Evolutionary conservation across 2,113 vertebrate genomes (phyloP).

Genomic region (Tichodroma muraria): DNA sequence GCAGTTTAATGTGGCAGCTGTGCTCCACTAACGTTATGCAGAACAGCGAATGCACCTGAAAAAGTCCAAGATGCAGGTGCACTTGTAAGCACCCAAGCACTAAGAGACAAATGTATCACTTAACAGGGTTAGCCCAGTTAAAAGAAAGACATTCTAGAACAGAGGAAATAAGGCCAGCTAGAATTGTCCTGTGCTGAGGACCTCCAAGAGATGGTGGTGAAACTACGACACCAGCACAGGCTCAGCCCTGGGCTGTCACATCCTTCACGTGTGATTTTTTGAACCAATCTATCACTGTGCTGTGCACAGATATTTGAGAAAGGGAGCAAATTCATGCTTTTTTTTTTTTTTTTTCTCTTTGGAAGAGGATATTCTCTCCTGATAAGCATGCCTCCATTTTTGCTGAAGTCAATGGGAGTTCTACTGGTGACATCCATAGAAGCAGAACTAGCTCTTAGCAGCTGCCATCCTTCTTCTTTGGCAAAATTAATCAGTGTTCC

Average conservation of each 20-base stretch:
- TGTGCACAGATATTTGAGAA: not conserved
- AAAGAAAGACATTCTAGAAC: not conserved
- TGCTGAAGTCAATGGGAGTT: not conserved
- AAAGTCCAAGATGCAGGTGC: not conserved
- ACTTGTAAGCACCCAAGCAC: not conserved
- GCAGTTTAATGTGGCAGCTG: not conserved
- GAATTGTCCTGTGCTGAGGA: not conserved
- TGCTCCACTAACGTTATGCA: not conserved
- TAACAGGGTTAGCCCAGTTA: not conserved
- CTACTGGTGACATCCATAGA: not conserved
- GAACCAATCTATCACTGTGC: not conserved
- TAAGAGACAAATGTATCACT: not conserved
- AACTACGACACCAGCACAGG: not conserved
- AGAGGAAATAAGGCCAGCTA: not conserved
- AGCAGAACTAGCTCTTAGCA: not conserved
- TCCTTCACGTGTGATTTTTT: not conserved
- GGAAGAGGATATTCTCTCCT: not conserved
- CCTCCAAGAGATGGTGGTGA: not conserved
- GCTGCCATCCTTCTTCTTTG: not conserved
- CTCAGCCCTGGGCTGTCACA: not conserved
- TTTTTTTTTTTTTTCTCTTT: not conserved
- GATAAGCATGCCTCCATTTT: not conserved
- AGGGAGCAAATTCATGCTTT: not conserved
- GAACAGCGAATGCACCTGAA: not conserved
- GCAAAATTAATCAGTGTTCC: not conserved